Base-by-base conservation (phyloP, 1,140 invertebrate genomes). In the Bombus breviceps region DNA sequence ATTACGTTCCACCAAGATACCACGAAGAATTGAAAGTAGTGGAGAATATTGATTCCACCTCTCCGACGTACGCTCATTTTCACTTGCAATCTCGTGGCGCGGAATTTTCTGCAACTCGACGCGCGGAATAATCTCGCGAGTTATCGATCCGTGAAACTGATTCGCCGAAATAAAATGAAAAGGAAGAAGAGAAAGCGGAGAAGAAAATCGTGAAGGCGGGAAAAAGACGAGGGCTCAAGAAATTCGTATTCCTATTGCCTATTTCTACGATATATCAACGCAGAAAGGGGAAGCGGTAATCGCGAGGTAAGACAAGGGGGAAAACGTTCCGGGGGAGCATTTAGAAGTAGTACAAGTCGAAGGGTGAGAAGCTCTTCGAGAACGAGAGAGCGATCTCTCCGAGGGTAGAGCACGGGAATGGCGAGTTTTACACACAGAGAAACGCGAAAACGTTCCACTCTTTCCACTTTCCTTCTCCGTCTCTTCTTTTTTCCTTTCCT, bases 181-280 rank as follows among this genome's bases (percentile, higher is more conserved):
- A n/a, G 4, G 18, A 0, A 6, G 22, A 72, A 43, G 9, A 72
- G 3, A 72, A n/a, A 43, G 8, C 6, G 18, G 18, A 15, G 32
- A n/a, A 78, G 57, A 32, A 78, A 39, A 41, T 64, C 37, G 34
- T 1, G 18, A n/a, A 59, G 53, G 43, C 32, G 25, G 32, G 47
- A 22, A 74, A 53, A 25, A 25, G 22, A 57, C n/a, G 9, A 37
- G 59, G 9, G 8, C 4, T 18, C 53, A 5, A 43, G n/a, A 25
- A 78, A 77, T 87, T 87, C 76, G 86, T 79, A 87, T 87, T 85
- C 83, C 75, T 79, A 79, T 85, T 87, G 69, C 71, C 82, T 80
- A 85, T 85, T 87, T 85, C 71, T 85, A 74, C 79, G 78, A 82
- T 78, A 77, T 78, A 82, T 81, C 83, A 86, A 77, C 62, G 64